Evolutionary conservation across 1,140 invertebrate genomes (phyloP), one percentile per base, ranked within the genome.

Genomic region (Diabrotica virgifera): DNA sequence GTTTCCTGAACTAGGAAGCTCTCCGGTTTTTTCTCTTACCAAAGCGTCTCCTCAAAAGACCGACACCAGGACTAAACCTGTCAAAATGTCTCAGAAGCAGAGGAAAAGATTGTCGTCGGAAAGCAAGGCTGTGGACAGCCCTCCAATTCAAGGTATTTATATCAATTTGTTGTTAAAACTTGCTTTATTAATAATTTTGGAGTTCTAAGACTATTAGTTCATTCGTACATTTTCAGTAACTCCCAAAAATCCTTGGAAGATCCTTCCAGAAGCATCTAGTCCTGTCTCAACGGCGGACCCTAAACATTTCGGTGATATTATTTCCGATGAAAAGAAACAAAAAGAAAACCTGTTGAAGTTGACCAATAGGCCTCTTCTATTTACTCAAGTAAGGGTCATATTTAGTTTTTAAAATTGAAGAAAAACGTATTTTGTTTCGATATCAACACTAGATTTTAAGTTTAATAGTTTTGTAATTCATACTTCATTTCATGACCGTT

Each of bases 21-120:
- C 67, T 14, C 70, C 69, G 8, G 57, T 52, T 35, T 11, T 36
- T 61, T 59, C 59, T 58, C 55, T 61, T 62, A 50, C 56, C 6
- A 70, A 69, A 66, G 66, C 54, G 9, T 62, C 68, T 9, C 60
- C 62, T 10, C 65, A 68, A 8, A 72, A 70, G 51, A 62, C 53
- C n/a, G 71, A 72, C 52, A 14, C 13, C 2, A 76, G 69, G 14
- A 71, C 74, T 7, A 78, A 76, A 60, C 74, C 77, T 9, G 61
- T 67, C 5, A 86, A 84, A 73, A 61, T 87, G 14, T 87, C 85
- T 7, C 86, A 87, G 68, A 87, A 86, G 65, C 84, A 87, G 73
- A 76, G 85, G 12, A 87, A 86, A 70, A 59, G 75, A 52, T 70
- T 78, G 24, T 76, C 73, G 50, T 77, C 76, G 5, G 75, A 76